Evolutionary conservation across 2,888 invertebrate species (phyloP).

Genomic region (Drosophila quasianomalipes): DNA sequence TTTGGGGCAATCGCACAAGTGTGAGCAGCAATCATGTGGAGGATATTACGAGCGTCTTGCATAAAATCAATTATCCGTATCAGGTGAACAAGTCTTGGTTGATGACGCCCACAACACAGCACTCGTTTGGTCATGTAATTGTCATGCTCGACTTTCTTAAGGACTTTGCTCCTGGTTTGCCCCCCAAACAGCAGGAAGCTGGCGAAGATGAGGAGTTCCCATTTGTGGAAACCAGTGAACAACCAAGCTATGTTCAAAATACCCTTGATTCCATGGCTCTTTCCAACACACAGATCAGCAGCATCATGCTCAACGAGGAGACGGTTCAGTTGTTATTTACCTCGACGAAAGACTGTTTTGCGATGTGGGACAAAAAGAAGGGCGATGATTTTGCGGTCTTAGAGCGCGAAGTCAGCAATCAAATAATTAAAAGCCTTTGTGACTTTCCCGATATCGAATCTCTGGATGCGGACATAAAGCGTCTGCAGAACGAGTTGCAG

Average conservation of each 20-base stretch:
- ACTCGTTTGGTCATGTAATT: conserved; percentile 83
- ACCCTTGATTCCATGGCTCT: conserved; percentile 45
- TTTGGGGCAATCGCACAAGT: conserved; percentile 78
- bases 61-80: conserved; percentile 83
- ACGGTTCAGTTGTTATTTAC: conserved; percentile 66
- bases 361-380: conserved; percentile 78
- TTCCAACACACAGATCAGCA: conserved; percentile 44
- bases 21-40: conserved; percentile 82
- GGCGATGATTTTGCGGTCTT: conserved; percentile 72
- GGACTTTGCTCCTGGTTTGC: conserved; percentile 72
- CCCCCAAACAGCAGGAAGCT: conserved; percentile 13
- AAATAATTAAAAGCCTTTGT: conserved; percentile 65
- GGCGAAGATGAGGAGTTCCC: conserved; percentile 50
- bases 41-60: conserved; percentile 79
- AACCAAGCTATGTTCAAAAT: conserved; percentile 52
- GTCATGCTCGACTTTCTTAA: conserved; percentile 82
- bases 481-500: conserved; percentile 47
- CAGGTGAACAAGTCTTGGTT: conserved; percentile 84
- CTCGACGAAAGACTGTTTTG: conserved; percentile 76
- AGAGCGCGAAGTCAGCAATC: conserved; percentile 66
- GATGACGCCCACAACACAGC: conserved; percentile 84
- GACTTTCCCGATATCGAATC: conserved; percentile 51
- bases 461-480: conserved; percentile 62
- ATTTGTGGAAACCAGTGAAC: conserved; percentile 60
- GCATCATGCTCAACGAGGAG: conserved; percentile 66